phyloP scores from a whole-genome alignment of 2,888 invertebrate genomes.

The Podabrus alpinus region DNA sequence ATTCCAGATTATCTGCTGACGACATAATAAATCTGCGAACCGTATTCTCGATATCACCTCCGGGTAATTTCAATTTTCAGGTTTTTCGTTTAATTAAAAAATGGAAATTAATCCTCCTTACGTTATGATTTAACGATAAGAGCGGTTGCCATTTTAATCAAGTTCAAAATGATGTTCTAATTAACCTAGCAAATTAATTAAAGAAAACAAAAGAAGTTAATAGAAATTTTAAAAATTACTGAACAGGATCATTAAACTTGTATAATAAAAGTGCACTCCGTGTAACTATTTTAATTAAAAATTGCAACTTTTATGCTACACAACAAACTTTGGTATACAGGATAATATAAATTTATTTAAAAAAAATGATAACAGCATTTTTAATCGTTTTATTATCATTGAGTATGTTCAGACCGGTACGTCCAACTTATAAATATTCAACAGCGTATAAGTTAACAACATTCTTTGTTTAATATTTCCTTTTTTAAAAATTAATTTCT shows the following conservation, averaged over 20 bases:
- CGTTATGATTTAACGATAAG: neutral
- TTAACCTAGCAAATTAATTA: neutral
- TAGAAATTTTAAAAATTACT: neutral
- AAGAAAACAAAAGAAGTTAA: neutral
- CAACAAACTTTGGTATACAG: neutral
- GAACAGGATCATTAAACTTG: neutral
- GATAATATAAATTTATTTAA: neutral
- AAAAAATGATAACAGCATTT: neutral
- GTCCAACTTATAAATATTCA: neutral
- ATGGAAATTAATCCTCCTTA: too few species aligned
- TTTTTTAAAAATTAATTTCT: neutral
- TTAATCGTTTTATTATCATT: neutral
- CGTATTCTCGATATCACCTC: too few species aligned
- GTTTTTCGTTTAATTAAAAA: too few species aligned
- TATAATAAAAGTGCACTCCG: neutral
- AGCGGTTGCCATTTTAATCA: neutral
- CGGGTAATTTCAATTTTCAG: too few species aligned
- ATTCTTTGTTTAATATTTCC: neutral
- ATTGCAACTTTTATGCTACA: neutral
- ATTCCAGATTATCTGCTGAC: too few species aligned
- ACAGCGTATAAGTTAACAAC: neutral
- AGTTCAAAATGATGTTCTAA: neutral
- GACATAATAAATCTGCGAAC: too few species aligned
- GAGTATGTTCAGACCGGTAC: neutral
- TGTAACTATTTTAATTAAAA: neutral